Base-by-base conservation (phyloP, 2,113 vertebrate species). In the Pantherophis guttatus region DNA sequence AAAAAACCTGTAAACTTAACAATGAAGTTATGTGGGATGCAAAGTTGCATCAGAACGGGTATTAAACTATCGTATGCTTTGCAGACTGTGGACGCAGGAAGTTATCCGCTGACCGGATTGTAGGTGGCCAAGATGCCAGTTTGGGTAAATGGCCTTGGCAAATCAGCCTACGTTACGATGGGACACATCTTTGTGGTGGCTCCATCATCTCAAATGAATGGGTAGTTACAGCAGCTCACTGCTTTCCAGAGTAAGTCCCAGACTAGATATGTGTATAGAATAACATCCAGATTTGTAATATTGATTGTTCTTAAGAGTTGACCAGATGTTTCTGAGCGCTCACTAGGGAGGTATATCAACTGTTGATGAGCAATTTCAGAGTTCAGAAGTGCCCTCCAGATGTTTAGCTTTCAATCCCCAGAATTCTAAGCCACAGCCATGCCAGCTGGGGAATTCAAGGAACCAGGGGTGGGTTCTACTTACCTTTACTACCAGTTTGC, bases 101-200 rank as follows among this genome's bases (percentile, higher is more conserved):
- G 94, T 96, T 98, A 91, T 98, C 98, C 0, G 98, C 98, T 7
- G 98, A 99, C 88, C 97, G 98, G 57, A 99, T 99, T 0, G 98
- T 99, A 6, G 98, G 98, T 0, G 98, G 98, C 3, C 98, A 97
- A 91, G 98, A 98, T 57, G 97, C 98, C 8, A 97, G 98, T 29
- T 97, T 98, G 96, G 98, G 98, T 86, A 97, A 97, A 57, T 99
- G 98, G 98, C 98, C 98, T 0, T 99, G 98, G 98, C 98, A 99
- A 97, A 98, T 99, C 97, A 99, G 98, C 90, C 94, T 99, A 91
- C 98, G 98, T 91, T 99, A 99, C 0, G 98, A 99, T 0, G 98
- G 98, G 0, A 96, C 98, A 2, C 98, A 99, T 93, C 98, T 99
- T 75, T 99, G 98, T 6, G 98, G 98, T 4, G 98, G 98, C 48